Conservation (phyloP, 1,140 invertebrate genomes). For the Cyphomyrmex costatus region DNA sequence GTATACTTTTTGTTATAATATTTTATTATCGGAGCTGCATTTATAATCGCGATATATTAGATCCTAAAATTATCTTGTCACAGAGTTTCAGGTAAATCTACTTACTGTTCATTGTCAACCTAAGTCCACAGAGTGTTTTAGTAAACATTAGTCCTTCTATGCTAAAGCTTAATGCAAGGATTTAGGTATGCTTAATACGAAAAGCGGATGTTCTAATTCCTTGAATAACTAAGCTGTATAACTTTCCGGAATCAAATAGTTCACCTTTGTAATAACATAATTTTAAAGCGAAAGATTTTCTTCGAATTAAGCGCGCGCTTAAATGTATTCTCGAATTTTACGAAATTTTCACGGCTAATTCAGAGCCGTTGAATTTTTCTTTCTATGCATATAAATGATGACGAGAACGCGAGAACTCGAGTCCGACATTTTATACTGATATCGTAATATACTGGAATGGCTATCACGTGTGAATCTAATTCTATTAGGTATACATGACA, state of each 20-base stretch:
- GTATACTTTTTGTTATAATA: neutral
- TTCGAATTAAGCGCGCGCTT: neutral
- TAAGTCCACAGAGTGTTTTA: slow-evolving; percentile 40
- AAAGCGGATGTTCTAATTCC: slow-evolving; percentile 35
- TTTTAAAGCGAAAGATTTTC: slow-evolving; percentile 9
- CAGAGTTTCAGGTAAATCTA: slow-evolving; percentile 36
- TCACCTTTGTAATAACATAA: neutral
- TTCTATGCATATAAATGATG: neutral
- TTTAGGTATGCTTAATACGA: slow-evolving; percentile 33
- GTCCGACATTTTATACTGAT: slow-evolving; percentile 34
- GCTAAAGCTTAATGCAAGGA: slow-evolving; percentile 30
- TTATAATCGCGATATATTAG: slow-evolving; percentile 2
- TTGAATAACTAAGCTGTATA: slow-evolving; percentile 13
- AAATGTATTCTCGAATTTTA: slow-evolving; percentile 24
- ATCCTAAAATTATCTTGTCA: neutral
- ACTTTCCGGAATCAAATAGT: slow-evolving; percentile 26
- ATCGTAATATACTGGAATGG: slow-evolving; percentile 25
- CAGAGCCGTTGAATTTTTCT: slow-evolving; percentile 17
- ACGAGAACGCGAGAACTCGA: slow-evolving; percentile 16
- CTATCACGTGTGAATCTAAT: slow-evolving; percentile 46
- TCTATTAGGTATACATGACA: slow-evolving; percentile 54
- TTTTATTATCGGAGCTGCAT: neutral
- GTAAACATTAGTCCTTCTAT: slow-evolving; percentile 29
- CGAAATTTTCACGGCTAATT: neutral
- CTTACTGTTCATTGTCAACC: slow-evolving; percentile 39